phyloP scores from a whole-genome alignment of 2,113 vertebrate genomes.

The Trinectes maculatus region DNA sequence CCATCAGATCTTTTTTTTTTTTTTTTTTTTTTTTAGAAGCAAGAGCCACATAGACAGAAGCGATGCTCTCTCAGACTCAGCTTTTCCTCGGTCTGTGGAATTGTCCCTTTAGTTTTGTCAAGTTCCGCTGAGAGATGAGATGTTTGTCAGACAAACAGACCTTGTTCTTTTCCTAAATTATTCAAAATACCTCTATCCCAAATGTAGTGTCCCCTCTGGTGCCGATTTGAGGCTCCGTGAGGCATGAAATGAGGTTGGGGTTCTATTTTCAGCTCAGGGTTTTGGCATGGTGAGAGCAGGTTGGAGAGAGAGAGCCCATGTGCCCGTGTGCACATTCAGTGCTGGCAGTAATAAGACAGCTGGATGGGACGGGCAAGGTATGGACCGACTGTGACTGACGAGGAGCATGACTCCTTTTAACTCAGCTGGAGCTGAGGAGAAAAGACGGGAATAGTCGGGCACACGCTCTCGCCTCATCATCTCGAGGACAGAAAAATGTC shows the following conservation, averaged over 20 bases:
- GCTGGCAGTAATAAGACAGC: slow-evolving; percentile 40
- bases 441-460: slow-evolving; percentile 12
- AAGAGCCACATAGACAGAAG: too few relatives aligned
- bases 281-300: slow-evolving; percentile 48
- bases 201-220: slow-evolving; percentile 55
- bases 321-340: slow-evolving; percentile 12
- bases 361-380: slow-evolving; percentile 42
- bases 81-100: slow-evolving; percentile 14
- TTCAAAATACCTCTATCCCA: slow-evolving; percentile 49
- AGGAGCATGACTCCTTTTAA: slow-evolving; percentile 31
- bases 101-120: slow-evolving; percentile 29
- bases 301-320: slow-evolving; percentile 37
- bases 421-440: slow-evolving; percentile 28
- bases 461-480: neutral
- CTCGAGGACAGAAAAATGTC: neutral
- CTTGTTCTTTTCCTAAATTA: slow-evolving; percentile 59
- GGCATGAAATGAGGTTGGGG: slow-evolving; percentile 71
- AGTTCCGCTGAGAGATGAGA: slow-evolving; percentile 32
- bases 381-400: neutral
- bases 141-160: slow-evolving; percentile 58
- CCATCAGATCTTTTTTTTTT: too few relatives aligned
- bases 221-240: slow-evolving; percentile 65
- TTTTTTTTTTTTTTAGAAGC: too few relatives aligned
- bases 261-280: slow-evolving; percentile 67
- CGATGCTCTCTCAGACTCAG: too few relatives aligned